Evolutionary conservation across 2,113 vertebrate genomes (phyloP).

Genomic region (Accipiter cooperii): DNA sequence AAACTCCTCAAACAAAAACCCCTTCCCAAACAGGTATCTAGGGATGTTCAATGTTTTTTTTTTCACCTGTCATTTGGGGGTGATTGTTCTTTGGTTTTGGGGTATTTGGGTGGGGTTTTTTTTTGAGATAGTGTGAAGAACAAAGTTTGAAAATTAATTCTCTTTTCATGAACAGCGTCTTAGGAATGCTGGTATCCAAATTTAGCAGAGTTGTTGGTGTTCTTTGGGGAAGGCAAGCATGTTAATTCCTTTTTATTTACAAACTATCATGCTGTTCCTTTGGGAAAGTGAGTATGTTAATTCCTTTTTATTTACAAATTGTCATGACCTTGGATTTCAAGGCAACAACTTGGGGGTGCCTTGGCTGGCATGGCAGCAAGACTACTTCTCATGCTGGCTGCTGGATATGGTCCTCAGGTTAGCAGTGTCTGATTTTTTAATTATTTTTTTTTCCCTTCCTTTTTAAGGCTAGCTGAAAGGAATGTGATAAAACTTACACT

Average conservation of each 20-base stretch:
- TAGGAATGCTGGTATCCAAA: background rate
- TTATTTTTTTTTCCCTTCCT: background rate
- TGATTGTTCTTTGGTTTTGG: background rate
- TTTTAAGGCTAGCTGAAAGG: background rate
- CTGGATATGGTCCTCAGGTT: background rate
- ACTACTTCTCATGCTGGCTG: background rate
- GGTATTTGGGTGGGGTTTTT: background rate
- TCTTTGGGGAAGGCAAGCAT: background rate
- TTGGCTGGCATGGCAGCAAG: background rate
- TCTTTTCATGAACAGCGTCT: background rate
- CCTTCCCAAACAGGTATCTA: background rate
- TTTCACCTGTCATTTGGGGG: background rate
- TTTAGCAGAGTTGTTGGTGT: background rate
- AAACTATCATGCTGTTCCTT: background rate
- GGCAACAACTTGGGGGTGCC: background rate
- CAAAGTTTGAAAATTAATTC: background rate
- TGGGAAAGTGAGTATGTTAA: background rate
- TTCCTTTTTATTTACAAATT: conserved; percentile 1
- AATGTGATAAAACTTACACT: background rate
- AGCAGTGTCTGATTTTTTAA: background rate
- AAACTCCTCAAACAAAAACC: background rate
- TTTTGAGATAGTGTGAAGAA: background rate
- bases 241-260: background rate
- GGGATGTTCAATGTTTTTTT: background rate
- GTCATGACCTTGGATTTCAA: background rate